phyloP scores from a whole-genome alignment of 2,888 invertebrate genomes.

The Scaptomyza caliginosa region DNA sequence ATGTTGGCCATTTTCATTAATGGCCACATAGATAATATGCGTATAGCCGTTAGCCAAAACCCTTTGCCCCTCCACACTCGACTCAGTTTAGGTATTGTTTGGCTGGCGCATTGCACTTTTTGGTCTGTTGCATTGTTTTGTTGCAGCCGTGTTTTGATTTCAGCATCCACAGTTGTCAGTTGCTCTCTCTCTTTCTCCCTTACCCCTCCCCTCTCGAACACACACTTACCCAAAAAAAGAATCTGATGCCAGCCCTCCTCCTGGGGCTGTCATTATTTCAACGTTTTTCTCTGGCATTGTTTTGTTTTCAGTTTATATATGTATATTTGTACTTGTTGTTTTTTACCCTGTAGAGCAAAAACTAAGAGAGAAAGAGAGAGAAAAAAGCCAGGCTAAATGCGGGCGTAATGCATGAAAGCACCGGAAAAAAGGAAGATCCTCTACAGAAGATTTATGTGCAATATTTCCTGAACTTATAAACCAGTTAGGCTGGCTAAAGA shows the following conservation, averaged over 20 bases:
- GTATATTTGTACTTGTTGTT: too few relatives aligned
- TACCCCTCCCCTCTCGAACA: neutral
- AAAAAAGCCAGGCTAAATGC: neutral
- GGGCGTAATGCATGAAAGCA: conserved; percentile 6
- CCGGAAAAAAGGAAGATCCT: conserved; percentile 21
- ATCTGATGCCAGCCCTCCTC: conserved; percentile 49
- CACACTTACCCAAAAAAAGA: conserved; percentile 12
- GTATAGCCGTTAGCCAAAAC: conserved; percentile 11
- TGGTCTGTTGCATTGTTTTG: conserved; percentile 65
- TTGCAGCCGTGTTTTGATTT: conserved; percentile 68
- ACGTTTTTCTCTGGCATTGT: conserved; percentile 54
- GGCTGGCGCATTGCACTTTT: conserved; percentile 56
- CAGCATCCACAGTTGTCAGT: conserved; percentile 66
- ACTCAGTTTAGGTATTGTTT: conserved; percentile 35
- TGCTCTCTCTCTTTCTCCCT: neutral
- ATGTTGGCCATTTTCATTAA: conserved; percentile 78
- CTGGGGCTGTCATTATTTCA: conserved; percentile 77
- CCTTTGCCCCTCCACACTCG: neutral
- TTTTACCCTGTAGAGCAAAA: conserved; percentile 38
- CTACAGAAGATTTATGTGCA: conserved; percentile 15
- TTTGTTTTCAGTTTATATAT: conserved; percentile 42
- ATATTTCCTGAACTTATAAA: neutral
- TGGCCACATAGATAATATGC: conserved; percentile 59
- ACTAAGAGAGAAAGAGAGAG: neutral
- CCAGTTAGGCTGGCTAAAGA: neutral